Evolutionary conservation across 1,140 invertebrate species (phyloP).

Genomic region (Drosophila kurseongensis): DNA sequence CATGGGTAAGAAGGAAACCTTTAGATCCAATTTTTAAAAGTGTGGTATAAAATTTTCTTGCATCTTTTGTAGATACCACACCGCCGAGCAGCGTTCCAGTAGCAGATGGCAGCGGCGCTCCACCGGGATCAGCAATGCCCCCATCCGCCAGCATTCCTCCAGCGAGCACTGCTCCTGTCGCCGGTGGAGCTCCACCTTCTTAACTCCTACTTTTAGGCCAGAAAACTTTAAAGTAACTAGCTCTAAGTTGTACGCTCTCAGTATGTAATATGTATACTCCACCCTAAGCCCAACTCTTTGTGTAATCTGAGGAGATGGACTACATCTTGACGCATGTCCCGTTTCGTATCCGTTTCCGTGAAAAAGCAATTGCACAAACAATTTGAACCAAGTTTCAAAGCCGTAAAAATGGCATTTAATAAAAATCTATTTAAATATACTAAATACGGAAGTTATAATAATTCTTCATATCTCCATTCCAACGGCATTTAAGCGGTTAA

Average conservation of each 20-base stretch:
- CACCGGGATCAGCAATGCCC: conserved; percentile 28
- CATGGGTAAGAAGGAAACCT: conserved; percentile 61
- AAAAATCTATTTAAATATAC: conserved; percentile 64
- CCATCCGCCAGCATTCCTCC: conserved; percentile 64
- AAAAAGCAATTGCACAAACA: conserved; percentile 36
- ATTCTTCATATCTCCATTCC: too few species aligned
- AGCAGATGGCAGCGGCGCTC: conserved; percentile 28
- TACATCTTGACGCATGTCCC: conserved; percentile 9
- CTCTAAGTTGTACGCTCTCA: conserved; percentile 73
- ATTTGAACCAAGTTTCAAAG: conserved; percentile 56
- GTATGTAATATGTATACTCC: conserved; percentile 71
- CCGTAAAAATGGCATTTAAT: conserved; percentile 59
- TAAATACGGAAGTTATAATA: not conserved
- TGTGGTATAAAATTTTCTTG: not conserved
- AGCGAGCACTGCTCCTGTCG: conserved; percentile 35
- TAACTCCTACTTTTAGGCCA: conserved; percentile 60
- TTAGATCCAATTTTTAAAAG: not conserved
- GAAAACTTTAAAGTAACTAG: conserved; percentile 51
- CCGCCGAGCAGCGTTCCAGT: conserved; percentile 57
- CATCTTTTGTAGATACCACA: conserved; percentile 59
- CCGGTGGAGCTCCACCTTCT: conserved; percentile 53
- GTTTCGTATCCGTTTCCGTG: conserved; percentile 17
- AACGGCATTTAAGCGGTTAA: too few species aligned
- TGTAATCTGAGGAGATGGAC: conserved; percentile 13
- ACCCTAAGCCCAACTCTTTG: conserved; percentile 26